Evolutionary conservation across 1,140 invertebrate genomes (phyloP), one percentile per base, ranked within the genome.

Genomic region (Drosophila nigrodunni): DNA sequence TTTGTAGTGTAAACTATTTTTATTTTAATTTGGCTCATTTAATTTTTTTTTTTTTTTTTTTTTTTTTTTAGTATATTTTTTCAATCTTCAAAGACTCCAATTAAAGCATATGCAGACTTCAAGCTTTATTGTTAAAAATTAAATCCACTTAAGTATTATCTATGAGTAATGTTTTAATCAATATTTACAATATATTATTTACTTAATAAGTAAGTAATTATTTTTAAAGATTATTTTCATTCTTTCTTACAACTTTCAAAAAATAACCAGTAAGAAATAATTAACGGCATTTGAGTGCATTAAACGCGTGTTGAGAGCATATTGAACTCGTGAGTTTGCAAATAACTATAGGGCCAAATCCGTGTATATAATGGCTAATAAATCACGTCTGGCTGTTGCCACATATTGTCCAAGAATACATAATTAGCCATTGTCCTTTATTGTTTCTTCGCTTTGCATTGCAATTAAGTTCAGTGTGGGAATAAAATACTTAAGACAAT

Each of bases 351-450:
- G 6, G 8, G 50, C 30, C 13, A 35, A 35, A 50, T 50, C 25
- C 21, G 21, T 30, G 10, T 62, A n/a, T 15, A 30, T 64, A 69
- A 60, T 49, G 15, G 37, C 46, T 2, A 74, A 65, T 77, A 80
- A 80, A 80, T 77, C 78, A 59, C 37, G 50, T 55, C 57, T 5
- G 10, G 21, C 34, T 65, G 50, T 54, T 54, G 34, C 8, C 7
- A 30, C 21, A 50, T 50, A 25, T 34, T 44, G 66, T 39, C 34
- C 54, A 11, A 30, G 54, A 65, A 80, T 58, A 77, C 59, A 55
- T 80, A 77, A 81, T 81, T 81, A 66, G 44, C 39, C 41, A 21
- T 73, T 81, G 58, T 70, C 35, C 55, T 81, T 81, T 64, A 81
- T 81, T 57, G 78, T 64, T 58, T 65, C 10, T 43, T 18, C 69